These are phyloP conservation scores for Arnoldichthys spilopterus DNA, from an alignment of 2,797 vertebrate genomes.

Conservation along the genomic window DNA sequence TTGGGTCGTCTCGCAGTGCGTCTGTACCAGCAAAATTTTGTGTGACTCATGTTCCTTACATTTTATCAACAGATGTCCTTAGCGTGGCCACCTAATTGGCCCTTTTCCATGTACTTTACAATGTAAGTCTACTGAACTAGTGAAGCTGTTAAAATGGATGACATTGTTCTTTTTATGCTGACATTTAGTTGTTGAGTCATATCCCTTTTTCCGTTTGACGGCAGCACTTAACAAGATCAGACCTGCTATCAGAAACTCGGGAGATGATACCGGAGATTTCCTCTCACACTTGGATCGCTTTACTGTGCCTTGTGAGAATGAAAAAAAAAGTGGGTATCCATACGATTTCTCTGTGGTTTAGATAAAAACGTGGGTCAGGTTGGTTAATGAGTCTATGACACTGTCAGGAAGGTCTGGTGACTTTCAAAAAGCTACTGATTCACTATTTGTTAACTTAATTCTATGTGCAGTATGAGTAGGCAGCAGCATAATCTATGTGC, in stretches of 20 bases:
- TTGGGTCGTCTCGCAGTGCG: too few relatives aligned
- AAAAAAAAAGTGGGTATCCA: background rate
- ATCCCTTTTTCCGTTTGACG: slow-evolving; percentile 38
- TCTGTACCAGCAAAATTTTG: background rate
- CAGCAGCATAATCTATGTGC: slow-evolving; percentile 1
- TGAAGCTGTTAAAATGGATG: slow-evolving; percentile 4
- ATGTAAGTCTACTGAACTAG: slow-evolving; percentile 18
- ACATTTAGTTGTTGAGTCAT: slow-evolving; percentile 51
- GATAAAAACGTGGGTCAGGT: background rate
- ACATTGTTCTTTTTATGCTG: slow-evolving; percentile 31
- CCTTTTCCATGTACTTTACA: slow-evolving; percentile 12
- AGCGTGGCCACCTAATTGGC: background rate
- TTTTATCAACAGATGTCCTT: background rate
- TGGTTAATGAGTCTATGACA: background rate
- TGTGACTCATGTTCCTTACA: background rate
- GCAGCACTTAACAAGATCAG: slow-evolving; percentile 47
- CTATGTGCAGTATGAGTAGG: background rate
- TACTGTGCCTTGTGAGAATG: background rate
- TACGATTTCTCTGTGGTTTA: background rate
- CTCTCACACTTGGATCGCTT: too few relatives aligned
- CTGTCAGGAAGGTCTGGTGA: background rate
- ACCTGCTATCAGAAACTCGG: slow-evolving; percentile 32
- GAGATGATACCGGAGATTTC: background rate
- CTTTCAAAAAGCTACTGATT: background rate
- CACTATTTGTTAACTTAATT: background rate